A percentile compares a stretch with the other conserved stretches of the same genome.
Conservation (phyloP, 2,797 vertebrate species). For the Acanthiza pusilla region DNA sequence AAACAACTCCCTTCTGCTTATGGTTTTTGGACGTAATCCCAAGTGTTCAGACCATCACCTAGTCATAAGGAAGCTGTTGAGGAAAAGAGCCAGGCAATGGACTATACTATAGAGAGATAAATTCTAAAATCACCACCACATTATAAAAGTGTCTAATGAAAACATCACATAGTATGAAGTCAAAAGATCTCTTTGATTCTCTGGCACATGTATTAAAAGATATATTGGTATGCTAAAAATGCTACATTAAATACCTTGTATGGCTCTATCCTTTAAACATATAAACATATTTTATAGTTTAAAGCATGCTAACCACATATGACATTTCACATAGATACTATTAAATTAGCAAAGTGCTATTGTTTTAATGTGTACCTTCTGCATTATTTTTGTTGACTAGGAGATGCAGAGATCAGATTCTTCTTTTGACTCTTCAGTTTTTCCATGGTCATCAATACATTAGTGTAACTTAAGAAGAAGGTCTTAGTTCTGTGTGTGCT, state of each 20-base stretch:
- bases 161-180: neutral
- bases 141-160: slow-evolving; percentile 40
- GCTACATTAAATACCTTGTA: slow-evolving; percentile 10
- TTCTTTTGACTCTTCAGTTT: neutral
- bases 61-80: neutral
- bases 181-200: neutral
- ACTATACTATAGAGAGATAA: neutral
- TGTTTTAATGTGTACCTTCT: neutral
- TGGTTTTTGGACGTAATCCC: neutral
- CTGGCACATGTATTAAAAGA: neutral
- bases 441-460: neutral
- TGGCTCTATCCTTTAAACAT: neutral
- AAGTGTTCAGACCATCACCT: neutral
- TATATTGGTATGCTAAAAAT: neutral
- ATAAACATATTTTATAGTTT: neutral
- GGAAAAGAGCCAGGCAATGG: neutral
- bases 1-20: neutral
- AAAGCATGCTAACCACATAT: neutral
- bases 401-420: neutral
- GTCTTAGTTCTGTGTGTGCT: neutral
- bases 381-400: neutral
- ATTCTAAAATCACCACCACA: neutral
- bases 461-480: neutral
- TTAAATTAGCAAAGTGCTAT: neutral
- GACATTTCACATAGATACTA: neutral